phyloP scores from a whole-genome alignment of 2,113 vertebrate genomes.

The Halichoeres trimaculatus region DNA sequence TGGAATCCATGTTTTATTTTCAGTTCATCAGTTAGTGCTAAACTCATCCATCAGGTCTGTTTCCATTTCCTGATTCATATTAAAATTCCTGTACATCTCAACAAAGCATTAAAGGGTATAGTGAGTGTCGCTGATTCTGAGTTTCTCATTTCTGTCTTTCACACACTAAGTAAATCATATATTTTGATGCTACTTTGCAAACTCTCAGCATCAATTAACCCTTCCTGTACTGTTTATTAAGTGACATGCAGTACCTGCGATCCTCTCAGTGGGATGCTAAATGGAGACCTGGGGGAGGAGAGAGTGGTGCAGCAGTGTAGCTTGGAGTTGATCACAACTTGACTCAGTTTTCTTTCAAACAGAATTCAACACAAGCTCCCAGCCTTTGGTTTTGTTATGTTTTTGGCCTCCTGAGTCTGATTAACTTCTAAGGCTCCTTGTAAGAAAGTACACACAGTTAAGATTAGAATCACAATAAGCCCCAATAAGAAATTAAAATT shows the following conservation, averaged over 20 bases:
- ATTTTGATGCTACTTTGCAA: not conserved
- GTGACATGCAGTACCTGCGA: not conserved
- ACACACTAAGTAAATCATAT: not conserved
- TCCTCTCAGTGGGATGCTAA: not conserved
- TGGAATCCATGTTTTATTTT: not conserved
- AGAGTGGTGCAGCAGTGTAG: not conserved
- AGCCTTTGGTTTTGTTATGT: conserved; percentile 13
- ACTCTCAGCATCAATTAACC: conserved; percentile 18
- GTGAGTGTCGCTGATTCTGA: too few relatives aligned
- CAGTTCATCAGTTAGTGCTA: not conserved
- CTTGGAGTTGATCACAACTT: conserved; percentile 8
- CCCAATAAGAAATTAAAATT: conserved; percentile 26
- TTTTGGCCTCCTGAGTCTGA: conserved; percentile 14
- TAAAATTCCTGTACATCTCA: too few relatives aligned
- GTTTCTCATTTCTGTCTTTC: too few relatives aligned
- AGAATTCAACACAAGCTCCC: not conserved
- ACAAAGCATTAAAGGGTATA: too few relatives aligned
- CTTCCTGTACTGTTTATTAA: not conserved
- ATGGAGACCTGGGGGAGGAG: not conserved
- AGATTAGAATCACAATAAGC: conserved; percentile 26
- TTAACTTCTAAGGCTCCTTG: conserved; percentile 2
- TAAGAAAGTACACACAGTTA: conserved; percentile 18
- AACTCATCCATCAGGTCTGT: not conserved
- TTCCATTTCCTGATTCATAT: too few relatives aligned
- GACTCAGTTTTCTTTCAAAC: conserved; percentile 16